These are phyloP conservation scores for Homalodisca vitripennis DNA, from an alignment of 1,140 invertebrate species.

Conservation along the genomic window DNA sequence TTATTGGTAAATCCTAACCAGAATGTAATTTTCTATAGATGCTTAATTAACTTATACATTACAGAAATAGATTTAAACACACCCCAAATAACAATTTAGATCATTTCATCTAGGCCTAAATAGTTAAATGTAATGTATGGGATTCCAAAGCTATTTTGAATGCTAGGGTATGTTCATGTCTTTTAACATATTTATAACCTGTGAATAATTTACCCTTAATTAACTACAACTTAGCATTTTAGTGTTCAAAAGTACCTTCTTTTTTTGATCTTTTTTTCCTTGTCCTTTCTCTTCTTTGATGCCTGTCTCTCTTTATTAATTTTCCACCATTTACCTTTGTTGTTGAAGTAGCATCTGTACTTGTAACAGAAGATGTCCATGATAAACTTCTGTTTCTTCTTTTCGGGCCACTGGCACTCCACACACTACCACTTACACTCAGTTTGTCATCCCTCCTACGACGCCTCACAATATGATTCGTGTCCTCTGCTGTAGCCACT, in stretches of 20 bases:
- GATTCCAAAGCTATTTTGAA: background rate
- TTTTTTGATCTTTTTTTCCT: slow-evolving; percentile 25
- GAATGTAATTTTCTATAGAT: too few species aligned
- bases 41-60: too few species aligned
- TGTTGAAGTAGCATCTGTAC: background rate
- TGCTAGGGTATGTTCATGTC: background rate
- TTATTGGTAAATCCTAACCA: too few species aligned
- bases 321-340: slow-evolving; percentile 27
- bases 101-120: background rate
- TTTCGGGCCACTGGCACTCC: slow-evolving; percentile 22
- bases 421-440: slow-evolving; percentile 26
- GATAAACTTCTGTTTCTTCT: slow-evolving; percentile 32
- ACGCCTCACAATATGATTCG: background rate
- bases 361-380: slow-evolving; percentile 26
- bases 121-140: background rate
- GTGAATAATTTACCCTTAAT: background rate
- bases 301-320: slow-evolving; percentile 17
- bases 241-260: background rate
- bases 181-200: too few species aligned
- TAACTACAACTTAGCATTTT: background rate
- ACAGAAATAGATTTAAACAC: too few species aligned
- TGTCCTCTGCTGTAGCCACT: background rate
- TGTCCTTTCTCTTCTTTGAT: slow-evolving; percentile 14
- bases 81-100: background rate
- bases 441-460: slow-evolving; percentile 5